Base-by-base conservation (phyloP, 2,113 vertebrate genomes). In the Collichthys lucidus region DNA sequence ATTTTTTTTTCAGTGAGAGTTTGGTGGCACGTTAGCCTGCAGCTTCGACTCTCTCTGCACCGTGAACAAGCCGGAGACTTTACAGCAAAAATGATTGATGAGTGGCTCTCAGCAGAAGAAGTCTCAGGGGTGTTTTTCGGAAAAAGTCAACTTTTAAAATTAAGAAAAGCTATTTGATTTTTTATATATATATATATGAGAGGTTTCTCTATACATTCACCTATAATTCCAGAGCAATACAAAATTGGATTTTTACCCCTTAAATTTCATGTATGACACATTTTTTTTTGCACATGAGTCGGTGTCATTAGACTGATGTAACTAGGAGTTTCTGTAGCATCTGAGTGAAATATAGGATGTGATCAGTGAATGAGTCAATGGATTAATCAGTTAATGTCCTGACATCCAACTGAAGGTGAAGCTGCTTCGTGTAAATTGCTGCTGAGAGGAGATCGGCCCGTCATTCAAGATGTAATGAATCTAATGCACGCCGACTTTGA, bases 1-100 rank as follows among this genome's bases (percentile, higher is more conserved):
- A 2, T 26, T 26, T n/a, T n/a, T 26, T 26, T 26, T 79, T 63
- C 69, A 75, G 59, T 2, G 35, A 72, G 72, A 78, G 59, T 86
- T 79, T 56, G 80, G 78, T 70, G 67, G 80, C 78, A 77, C 65
- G 31, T 86, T 82, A 75, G 83, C 90, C 87, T 24, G 59, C 57
- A 85, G 90, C 83, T 31, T 79, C 29, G 2, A 52, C 73, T 82
- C 84, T 63, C 77, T 74, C 22, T 73, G 73, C 74, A 40, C 46
- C 55, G 35, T 82, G 82, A 85, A 86, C 73, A 77, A 87, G 71
- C 59, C 60, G 16, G 40, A 82, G 77, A 82, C 72, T 84, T 83
- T 57, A 86, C 74, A 84, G 68, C 79, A 49, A 77, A 72, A 67
- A n/a, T 81, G 89, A 90, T 89, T 90, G 88, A 92, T 92, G 81